Percentiles rank a stretch among this genome's conserved stretches.
phyloP scores from a whole-genome alignment of 2,888 invertebrate genomes.

The Dione juno region DNA sequence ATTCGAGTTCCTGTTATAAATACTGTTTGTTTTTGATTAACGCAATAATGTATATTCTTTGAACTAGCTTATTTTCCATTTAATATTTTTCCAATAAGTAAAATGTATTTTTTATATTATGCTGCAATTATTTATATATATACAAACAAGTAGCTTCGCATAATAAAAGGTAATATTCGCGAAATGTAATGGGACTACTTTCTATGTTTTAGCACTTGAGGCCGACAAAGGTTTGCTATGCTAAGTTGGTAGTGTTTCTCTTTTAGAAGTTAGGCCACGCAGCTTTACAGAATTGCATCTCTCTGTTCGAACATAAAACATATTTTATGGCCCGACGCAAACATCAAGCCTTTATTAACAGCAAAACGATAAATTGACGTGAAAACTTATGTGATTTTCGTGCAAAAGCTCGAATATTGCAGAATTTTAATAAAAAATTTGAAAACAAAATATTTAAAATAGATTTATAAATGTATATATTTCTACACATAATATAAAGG shows the following conservation, averaged over 20 bases:
- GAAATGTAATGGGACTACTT: constrained; percentile 48
- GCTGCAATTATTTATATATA: neutral
- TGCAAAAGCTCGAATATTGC: constrained; percentile 50
- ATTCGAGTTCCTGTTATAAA: constrained; percentile 46
- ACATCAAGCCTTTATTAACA: constrained; percentile 75
- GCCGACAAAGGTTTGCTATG: constrained; percentile 67
- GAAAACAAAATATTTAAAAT: too few relatives aligned
- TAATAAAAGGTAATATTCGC: constrained; percentile 25
- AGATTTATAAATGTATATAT: neutral
- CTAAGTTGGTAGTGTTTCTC: constrained; percentile 66
- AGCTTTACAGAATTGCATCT: constrained; percentile 64
- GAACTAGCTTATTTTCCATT: constrained; percentile 44
- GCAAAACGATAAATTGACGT: constrained; percentile 68
- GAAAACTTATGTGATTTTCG: constrained; percentile 57
- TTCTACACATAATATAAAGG: neutral
- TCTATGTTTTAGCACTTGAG: constrained; percentile 72
- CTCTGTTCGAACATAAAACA: constrained; percentile 74
- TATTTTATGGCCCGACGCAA: constrained; percentile 76
- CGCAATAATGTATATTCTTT: constrained; percentile 52
- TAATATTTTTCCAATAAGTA: constrained; percentile 21
- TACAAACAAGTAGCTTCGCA: too few relatives aligned
- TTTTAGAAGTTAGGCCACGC: constrained; percentile 72
- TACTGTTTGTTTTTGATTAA: constrained; percentile 38
- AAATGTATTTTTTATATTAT: neutral
- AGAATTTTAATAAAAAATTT: constrained; percentile 1